Base-by-base conservation (phyloP, 2,888 invertebrate genomes). In the Smittia sp. region DNA sequence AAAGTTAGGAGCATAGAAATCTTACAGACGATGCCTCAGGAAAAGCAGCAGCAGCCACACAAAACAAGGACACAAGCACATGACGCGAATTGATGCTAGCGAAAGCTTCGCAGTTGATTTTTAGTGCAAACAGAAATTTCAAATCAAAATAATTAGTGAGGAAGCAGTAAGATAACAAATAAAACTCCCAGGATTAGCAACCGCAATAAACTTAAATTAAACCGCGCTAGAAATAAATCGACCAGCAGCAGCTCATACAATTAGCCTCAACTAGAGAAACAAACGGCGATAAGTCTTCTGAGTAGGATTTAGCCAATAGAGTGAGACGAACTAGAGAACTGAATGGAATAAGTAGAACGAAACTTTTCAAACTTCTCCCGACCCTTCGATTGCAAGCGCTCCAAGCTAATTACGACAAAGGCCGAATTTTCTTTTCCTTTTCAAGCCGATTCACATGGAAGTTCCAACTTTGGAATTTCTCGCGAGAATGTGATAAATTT, bases 401-500 rank as follows among this genome's bases (percentile, higher is more conserved):
- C n/a, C 13, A 46, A n/a, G 2, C 46, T 15, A 46, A 15, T 32
- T 32, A 32, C 32, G 9, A 32, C 32, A 6, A 6, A 9, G 3
- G 32, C 32, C 46, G 15, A 46, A 13, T 11, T 46, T 46, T 46
- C 46, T n/a, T 46, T 46, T 11, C 13, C 11, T 46, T 15, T 46
- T 46, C 46, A 46, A 6, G 15, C 32, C 9, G 9, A 32, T 32
- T 32, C 46, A 58, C 58, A 58, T 20, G 58, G 9, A 22, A 58
- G 22, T 58, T 46, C 46, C 46, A 46, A 46, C 9, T 32, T 9
- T 32, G 32, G 32, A 46, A 46, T 58, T 58, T 58, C 18, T 22
- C 22, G 58, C 58, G 22, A 58, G 22, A 58, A 58, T 58, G 63
- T 63, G 63, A 63, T 63, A 58, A 58, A 63, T 63, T 63, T 20